Conservation (phyloP, 2,888 invertebrate species). For the Drosophila demipolita region DNA sequence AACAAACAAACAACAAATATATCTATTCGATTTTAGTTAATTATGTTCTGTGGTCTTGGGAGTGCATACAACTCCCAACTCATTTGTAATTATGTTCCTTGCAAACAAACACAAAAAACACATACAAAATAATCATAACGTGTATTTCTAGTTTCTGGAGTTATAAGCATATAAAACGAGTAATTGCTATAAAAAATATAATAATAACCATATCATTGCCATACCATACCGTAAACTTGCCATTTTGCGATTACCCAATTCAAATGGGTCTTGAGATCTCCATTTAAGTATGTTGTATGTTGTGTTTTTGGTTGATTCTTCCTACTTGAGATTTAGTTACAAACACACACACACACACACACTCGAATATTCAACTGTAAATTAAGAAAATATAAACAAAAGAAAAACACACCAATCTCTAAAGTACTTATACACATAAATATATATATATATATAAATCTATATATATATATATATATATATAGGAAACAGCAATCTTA, state of each 20-base stretch:
- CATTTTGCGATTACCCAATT: conserved; percentile 43
- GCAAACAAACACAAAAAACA: conserved; percentile 44
- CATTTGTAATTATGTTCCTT: conserved; percentile 84
- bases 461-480: conserved; percentile 16
- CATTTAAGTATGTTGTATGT: conserved; percentile 31
- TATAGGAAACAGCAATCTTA: conserved; percentile 31
- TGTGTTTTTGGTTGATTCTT: conserved; percentile 37
- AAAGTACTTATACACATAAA: conserved; percentile 41
- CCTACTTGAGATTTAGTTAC: conserved; percentile 52
- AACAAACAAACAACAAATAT: neutral
- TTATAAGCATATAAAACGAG: conserved; percentile 1
- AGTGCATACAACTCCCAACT: conserved; percentile 57
- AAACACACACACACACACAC: conserved; percentile 9
- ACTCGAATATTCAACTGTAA: conserved; percentile 36
- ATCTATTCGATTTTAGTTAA: conserved; percentile 36
- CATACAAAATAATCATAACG: conserved; percentile 32
- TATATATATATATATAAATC: conserved; percentile 29
- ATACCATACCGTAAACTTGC: conserved; percentile 43
- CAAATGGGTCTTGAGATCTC: conserved; percentile 51
- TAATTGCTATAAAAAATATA: conserved; percentile 37
- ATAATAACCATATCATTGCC: conserved; percentile 77
- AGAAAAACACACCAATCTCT: conserved; percentile 50
- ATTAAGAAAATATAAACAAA: conserved; percentile 45
- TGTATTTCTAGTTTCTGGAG: conserved; percentile 24
- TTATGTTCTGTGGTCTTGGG: conserved; percentile 33